Conservation (phyloP, 1,140 invertebrate species). For the Drosophila eugracilis region DNA sequence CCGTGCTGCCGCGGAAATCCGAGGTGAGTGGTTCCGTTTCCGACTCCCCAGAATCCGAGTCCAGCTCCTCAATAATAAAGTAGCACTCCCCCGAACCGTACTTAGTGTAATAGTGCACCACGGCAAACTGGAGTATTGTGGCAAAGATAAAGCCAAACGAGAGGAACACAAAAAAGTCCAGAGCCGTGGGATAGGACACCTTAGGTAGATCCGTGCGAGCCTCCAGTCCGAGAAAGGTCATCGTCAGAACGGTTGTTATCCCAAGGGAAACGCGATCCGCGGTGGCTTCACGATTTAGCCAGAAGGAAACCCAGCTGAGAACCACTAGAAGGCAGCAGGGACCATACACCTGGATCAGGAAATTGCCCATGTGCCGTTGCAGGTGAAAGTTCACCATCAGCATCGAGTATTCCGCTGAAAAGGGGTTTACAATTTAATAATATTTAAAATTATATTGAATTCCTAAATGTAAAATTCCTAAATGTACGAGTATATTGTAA, state of each 20-base stretch:
- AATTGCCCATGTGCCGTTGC: constrained; percentile 94
- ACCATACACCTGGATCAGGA: constrained; percentile 94
- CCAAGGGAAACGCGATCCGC: constrained; percentile 94
- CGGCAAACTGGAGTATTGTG: constrained; percentile 94
- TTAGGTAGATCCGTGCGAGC: constrained; percentile 94
- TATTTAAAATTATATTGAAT: too few species aligned
- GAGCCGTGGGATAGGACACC: constrained; percentile 94
- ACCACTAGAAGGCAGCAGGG: constrained; percentile 94
- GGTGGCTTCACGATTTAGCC: constrained; percentile 95
- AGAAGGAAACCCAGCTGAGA: constrained; percentile 96
- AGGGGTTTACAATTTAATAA: not conserved
- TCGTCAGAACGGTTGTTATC: constrained; percentile 94
- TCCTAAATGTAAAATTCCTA: too few species aligned
- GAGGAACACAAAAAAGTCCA: constrained; percentile 95
- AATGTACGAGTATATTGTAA: too few species aligned
- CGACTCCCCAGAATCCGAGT: constrained; percentile 86
- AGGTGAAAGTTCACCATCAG: constrained; percentile 93
- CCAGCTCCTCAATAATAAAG: constrained; percentile 88
- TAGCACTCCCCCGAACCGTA: constrained; percentile 94
- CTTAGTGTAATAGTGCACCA: constrained; percentile 96
- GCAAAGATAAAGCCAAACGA: constrained; percentile 95
- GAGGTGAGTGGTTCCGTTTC: constrained; percentile 85
- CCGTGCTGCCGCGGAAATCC: constrained; percentile 71
- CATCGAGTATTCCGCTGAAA: constrained; percentile 91
- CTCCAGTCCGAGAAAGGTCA: constrained; percentile 95